A percentile compares a stretch with the other conserved stretches of the same genome.
These are phyloP conservation scores for Aphelenchoides besseyi DNA, from an alignment of 1,140 invertebrate genomes.

Conservation along the genomic window DNA sequence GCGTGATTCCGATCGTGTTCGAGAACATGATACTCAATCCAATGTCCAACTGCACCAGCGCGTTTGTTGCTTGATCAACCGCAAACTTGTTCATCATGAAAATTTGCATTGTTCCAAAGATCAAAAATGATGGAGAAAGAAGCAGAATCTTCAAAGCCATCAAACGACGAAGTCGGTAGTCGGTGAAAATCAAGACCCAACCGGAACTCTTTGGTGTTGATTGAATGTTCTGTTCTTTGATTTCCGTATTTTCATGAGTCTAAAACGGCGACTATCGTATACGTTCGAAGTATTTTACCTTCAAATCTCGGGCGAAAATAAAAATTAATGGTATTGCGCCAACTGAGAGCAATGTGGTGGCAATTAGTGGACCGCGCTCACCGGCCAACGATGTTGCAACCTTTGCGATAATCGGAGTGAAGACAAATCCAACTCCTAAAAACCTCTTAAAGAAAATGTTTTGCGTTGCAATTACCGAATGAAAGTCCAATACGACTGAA, in stretches of 20 bases:
- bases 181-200: background rate
- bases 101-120: constrained; percentile 9
- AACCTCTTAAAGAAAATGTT: background rate
- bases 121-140: background rate
- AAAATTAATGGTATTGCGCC: constrained; percentile 5
- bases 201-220: background rate
- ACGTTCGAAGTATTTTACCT: background rate
- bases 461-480: background rate
- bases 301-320: background rate
- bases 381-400: background rate
- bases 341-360: background rate
- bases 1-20: background rate
- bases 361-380: background rate
- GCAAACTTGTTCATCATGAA: constrained; percentile 14
- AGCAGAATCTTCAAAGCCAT: constrained; percentile 1
- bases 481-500: constrained; percentile 12
- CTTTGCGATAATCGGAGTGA: constrained; percentile 25
- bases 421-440: constrained; percentile 17
- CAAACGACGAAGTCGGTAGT: background rate
- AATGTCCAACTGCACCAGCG: constrained; percentile 13
- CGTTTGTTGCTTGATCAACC: background rate
- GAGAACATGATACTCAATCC: constrained; percentile 14
- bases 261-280: background rate
- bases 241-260: background rate
- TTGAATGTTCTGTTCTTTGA: background rate